Percentiles rank a stretch among this genome's conserved stretches.
These are phyloP conservation scores for Aphelinus atriplicis DNA, from an alignment of 1,140 invertebrate genomes.

Conservation along the genomic window DNA sequence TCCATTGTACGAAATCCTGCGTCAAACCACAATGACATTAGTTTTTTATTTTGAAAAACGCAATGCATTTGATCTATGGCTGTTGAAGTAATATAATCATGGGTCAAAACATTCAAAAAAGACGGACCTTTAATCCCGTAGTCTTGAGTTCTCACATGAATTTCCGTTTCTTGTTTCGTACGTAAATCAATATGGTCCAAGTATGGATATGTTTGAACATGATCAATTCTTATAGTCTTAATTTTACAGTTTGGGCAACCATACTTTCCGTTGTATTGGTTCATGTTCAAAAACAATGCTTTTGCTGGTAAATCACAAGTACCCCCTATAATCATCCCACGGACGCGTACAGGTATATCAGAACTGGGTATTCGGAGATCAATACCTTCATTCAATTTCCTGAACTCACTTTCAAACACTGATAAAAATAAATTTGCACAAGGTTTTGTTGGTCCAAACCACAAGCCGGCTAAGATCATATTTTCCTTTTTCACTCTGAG, in stretches of 20 bases:
- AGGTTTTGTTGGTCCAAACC: background rate
- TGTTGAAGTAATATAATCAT: background rate
- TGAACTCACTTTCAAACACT: background rate
- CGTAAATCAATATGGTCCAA: background rate
- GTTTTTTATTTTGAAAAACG: slow-evolving; percentile 5
- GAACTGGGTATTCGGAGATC: background rate
- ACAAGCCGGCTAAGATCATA: background rate
- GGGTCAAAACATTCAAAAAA: background rate
- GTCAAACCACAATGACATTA: background rate
- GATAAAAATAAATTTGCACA: slow-evolving; percentile 7
- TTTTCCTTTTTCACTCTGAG: background rate
- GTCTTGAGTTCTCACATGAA: background rate
- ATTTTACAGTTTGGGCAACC: slow-evolving; percentile 4
- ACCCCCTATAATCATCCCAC: background rate
- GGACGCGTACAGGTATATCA: background rate
- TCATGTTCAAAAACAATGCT: background rate
- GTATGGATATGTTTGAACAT: slow-evolving; percentile 2
- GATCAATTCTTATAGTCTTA: background rate
- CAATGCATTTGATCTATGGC: slow-evolving; percentile 23
- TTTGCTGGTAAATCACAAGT: slow-evolving; percentile 8
- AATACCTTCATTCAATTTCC: slow-evolving; percentile 1
- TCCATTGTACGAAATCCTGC: background rate
- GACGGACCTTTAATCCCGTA: slow-evolving; percentile 21
- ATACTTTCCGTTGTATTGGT: background rate
- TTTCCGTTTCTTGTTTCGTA: slow-evolving; percentile 9